Percentiles rank a stretch among this genome's conserved stretches.
Evolutionary conservation across 2,797 vertebrate species (phyloP).

Genomic region (Peromyscus eremicus): DNA sequence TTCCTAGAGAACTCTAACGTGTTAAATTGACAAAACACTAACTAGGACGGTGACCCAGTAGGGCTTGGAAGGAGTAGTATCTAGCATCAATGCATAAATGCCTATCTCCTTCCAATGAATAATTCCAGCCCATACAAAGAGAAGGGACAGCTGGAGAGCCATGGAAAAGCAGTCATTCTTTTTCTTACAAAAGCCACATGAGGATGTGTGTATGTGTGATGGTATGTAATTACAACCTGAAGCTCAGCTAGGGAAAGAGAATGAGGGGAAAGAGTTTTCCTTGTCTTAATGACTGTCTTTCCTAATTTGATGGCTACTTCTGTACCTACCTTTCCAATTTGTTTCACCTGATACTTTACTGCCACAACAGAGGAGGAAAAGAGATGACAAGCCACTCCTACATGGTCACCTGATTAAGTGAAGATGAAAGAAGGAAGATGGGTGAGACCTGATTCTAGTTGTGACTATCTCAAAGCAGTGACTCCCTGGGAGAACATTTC

Average conservation of each 20-base stretch:
- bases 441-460: not conserved
- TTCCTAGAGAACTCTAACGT: not conserved
- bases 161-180: not conserved
- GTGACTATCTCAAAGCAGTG: not conserved
- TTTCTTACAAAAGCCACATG: not conserved
- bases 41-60: not conserved
- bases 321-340: not conserved
- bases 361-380: not conserved
- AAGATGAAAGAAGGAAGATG: not conserved
- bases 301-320: not conserved
- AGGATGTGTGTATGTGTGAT: not conserved
- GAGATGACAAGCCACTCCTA: not conserved
- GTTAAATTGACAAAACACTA: not conserved
- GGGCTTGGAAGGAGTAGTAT: not conserved
- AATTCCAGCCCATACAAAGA: not conserved
- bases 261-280: not conserved
- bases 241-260: not conserved
- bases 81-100: conserved; percentile 35
- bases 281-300: not conserved
- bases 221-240: not conserved
- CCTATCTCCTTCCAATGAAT: not conserved
- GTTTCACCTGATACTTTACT: not conserved
- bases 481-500: not conserved
- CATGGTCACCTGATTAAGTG: not conserved
- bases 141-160: not conserved